phyloP scores from a whole-genome alignment of 2,797 vertebrate species.

The Argentina silus region DNA sequence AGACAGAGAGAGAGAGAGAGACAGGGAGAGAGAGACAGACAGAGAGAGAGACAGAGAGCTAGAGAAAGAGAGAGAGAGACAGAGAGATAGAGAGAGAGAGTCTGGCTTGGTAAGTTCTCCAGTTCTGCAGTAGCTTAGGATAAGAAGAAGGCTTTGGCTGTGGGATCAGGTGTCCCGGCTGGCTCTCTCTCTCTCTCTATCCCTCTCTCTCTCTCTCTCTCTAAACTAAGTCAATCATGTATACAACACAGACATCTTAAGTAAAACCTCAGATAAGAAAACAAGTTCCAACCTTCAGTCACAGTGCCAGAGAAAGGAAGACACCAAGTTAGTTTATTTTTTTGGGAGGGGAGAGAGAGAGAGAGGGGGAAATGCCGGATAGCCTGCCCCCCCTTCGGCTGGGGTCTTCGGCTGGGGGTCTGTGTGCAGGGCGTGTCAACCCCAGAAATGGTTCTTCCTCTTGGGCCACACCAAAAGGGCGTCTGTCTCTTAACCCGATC shows the following conservation, averaged over 20 bases:
- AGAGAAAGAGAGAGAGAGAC: too few species aligned
- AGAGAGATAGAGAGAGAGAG: too few species aligned
- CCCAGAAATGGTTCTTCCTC: neutral
- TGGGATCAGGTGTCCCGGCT: neutral
- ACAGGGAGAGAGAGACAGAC: too few species aligned
- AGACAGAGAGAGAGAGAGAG: neutral
- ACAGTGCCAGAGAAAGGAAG: too few species aligned
- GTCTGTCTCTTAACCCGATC: slow-evolving; percentile 13
- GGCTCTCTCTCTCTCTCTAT: too few species aligned
- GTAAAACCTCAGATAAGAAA: too few species aligned
- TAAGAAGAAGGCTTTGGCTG: neutral
- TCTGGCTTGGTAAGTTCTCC: too few species aligned
- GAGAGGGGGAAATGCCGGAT: slow-evolving; percentile 6
- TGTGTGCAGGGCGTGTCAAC: neutral
- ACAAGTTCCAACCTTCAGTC: too few species aligned
- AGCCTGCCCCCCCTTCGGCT: neutral
- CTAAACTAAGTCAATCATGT: too few species aligned
- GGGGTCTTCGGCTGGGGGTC: slow-evolving; percentile 8
- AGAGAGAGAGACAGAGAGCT: too few species aligned
- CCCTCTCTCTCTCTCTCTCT: too few species aligned
- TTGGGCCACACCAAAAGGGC: slow-evolving; percentile 15
- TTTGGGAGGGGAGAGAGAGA: neutral
- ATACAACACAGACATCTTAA: too few species aligned
- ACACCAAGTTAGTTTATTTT: neutral
- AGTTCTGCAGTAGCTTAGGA: neutral